Base-by-base conservation (phyloP, 2,888 invertebrate genomes). In the Balanococcus diminutus region DNA sequence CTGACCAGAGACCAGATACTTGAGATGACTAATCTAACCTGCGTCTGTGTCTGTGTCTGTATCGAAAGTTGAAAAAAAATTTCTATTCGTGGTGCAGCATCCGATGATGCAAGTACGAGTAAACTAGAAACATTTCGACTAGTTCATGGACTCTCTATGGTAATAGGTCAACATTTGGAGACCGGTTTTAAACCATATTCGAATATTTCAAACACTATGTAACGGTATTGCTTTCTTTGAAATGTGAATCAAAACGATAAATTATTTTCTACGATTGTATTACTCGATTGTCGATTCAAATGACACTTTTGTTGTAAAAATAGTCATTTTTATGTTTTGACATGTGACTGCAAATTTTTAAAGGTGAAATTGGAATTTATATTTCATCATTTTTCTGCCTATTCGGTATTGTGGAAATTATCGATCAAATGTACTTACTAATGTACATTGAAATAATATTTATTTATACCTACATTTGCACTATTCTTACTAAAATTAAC, bases 91-190 rank as follows among this genome's bases (percentile, higher is more conserved):
- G 0, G 22, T 56, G 4, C 56, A 56, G 56, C 9, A 56, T 56
- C 22, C 56, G 56, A 56, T 56, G 56, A 56, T 56, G 56, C 56
- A 56, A 56, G n/a, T 36, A 36, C 36, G 8, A 36, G 36, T 22
- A 56, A 56, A 56, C 56, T 56, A 56, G 56, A 56, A 56, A 56
- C 6, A 56, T 56, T 56, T 56, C 56, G 56, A 56, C 56, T 56
- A 22, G 56, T 56, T 56, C 56, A 56, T 22, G 56, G 56, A 22
- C 56, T 56, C 11, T 19, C 56, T 22, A 56, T 56, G 56, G 36
- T 22, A 56, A 56, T 22, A 56, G 56, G 56, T 56, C 56, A 56
- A 22, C 56, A 46, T n/a, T n/a, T 6, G 22, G 3, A 22, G 56
- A 56, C 56, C 56, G 56, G 56, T 56, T 56, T 42, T 36, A 36